A percentile compares a stretch with the other conserved stretches of the same genome.
phyloP scores from a whole-genome alignment of 2,113 vertebrate genomes.

The Ptilorrhoa leucosticta region DNA sequence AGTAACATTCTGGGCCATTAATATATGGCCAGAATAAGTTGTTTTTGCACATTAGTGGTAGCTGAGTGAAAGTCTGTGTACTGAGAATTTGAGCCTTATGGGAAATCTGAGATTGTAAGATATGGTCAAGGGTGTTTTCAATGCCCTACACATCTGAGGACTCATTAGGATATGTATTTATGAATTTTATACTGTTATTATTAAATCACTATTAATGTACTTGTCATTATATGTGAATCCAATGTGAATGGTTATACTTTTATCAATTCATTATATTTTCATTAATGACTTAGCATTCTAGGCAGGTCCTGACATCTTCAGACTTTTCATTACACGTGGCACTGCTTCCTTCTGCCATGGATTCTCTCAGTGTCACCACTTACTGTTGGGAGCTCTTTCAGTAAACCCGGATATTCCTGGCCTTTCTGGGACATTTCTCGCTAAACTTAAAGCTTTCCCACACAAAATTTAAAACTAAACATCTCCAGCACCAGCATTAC shows the following conservation, averaged over 20 bases:
- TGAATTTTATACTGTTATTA: background rate
- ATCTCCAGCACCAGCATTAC: background rate
- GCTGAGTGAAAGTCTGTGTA: background rate
- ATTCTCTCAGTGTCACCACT: background rate
- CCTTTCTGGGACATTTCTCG: background rate
- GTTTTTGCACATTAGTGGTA: background rate
- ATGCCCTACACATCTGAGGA: background rate
- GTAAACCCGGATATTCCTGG: background rate
- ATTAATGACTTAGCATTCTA: background rate
- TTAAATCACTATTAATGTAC: background rate
- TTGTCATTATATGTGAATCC: background rate
- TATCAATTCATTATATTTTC: background rate
- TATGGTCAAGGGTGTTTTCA: background rate
- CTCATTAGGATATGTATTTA: background rate
- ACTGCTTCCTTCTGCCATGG: background rate
- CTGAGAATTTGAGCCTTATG: background rate
- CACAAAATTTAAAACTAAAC: background rate
- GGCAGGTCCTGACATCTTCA: background rate
- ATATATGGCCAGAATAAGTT: background rate
- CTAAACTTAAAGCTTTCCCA: background rate
- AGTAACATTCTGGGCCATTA: background rate
- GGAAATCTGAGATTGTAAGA: background rate
- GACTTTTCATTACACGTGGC: background rate
- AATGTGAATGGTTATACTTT: background rate
- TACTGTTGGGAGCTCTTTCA: background rate